Percentiles rank a stretch among this genome's conserved stretches.
Evolutionary conservation across 2,888 invertebrate genomes (phyloP).

Genomic region (Antheraea yamamai): DNA sequence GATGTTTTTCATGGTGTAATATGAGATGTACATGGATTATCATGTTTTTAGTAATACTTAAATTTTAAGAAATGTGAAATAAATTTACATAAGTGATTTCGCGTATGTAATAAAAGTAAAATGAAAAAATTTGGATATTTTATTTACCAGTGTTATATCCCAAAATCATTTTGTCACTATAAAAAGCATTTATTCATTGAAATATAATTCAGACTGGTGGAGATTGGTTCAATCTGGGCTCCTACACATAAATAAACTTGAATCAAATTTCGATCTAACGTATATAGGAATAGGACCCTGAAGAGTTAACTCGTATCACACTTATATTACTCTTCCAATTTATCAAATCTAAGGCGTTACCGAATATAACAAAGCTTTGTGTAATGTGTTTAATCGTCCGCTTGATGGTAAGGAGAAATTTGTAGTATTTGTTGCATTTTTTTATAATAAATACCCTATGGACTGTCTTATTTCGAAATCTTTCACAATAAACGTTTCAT

Average conservation of each 20-base stretch:
- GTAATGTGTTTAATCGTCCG: no score
- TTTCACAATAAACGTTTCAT: neutral
- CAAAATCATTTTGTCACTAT: neutral
- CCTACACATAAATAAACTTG: no score
- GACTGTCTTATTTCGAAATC: neutral
- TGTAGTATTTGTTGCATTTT: neutral
- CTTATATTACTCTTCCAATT: no score
- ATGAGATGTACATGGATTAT: conserved; percentile 7
- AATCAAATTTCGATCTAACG: no score
- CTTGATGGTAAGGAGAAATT: neutral
- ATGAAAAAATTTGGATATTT: neutral
- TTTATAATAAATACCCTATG: neutral
- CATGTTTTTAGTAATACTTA: conserved; percentile 14
- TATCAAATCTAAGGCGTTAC: no score
- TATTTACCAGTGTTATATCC: neutral
- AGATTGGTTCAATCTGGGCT: no score
- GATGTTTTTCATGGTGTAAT: conserved; percentile 5
- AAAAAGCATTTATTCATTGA: neutral
- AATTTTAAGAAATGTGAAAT: conserved; percentile 18
- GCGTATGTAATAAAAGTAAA: conserved; percentile 5
- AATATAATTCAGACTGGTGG: no score
- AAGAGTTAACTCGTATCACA: no score
- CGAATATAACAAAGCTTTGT: no score
- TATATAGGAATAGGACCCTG: no score
- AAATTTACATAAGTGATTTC: conserved; percentile 8